A percentile compares a stretch with the other conserved stretches of the same genome.
Evolutionary conservation across 1,140 invertebrate genomes (phyloP).

Genomic region (Vanessa tameamea): DNA sequence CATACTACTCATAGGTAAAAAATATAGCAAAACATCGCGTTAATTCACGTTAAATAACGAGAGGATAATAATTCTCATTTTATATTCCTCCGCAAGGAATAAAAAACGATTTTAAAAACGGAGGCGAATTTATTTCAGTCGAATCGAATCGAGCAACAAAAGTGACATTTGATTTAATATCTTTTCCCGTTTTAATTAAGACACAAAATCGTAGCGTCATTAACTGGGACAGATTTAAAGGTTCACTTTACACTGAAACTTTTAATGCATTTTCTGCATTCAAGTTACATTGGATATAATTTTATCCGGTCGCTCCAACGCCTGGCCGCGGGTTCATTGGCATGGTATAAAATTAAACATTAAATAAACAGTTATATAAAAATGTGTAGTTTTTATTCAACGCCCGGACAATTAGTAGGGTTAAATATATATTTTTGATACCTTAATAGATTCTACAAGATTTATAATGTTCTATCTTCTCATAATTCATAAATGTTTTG

Average conservation of each 20-base stretch:
- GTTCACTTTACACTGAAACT: slow-evolving; percentile 43
- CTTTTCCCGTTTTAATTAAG: slow-evolving; percentile 35
- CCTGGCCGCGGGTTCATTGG: slow-evolving; percentile 58
- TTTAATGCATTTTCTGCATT: slow-evolving; percentile 60
- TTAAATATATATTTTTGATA: slow-evolving; percentile 38
- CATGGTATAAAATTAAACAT: slow-evolving; percentile 75
- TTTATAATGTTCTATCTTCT: no score
- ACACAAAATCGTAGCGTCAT: slow-evolving; percentile 35
- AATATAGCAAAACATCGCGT: no score
- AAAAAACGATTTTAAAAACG: slow-evolving; percentile 12
- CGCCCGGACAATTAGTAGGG: slow-evolving; percentile 44
- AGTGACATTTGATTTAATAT: slow-evolving; percentile 29
- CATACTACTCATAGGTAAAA: no score
- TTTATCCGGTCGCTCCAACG: slow-evolving; percentile 46
- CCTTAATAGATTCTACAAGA: background rate
- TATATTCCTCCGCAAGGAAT: slow-evolving; percentile 21
- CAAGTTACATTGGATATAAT: slow-evolving; percentile 51
- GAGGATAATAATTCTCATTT: background rate
- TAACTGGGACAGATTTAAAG: slow-evolving; percentile 47
- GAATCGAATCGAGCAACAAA: slow-evolving; percentile 40
- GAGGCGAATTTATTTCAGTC: slow-evolving; percentile 41
- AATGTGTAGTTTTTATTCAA: slow-evolving; percentile 64
- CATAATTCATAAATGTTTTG: no score
- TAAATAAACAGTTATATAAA: slow-evolving; percentile 74
- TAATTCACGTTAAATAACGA: background rate